Conservation (phyloP, 2,888 invertebrate genomes). For the Pogonocherus hispidulus region DNA sequence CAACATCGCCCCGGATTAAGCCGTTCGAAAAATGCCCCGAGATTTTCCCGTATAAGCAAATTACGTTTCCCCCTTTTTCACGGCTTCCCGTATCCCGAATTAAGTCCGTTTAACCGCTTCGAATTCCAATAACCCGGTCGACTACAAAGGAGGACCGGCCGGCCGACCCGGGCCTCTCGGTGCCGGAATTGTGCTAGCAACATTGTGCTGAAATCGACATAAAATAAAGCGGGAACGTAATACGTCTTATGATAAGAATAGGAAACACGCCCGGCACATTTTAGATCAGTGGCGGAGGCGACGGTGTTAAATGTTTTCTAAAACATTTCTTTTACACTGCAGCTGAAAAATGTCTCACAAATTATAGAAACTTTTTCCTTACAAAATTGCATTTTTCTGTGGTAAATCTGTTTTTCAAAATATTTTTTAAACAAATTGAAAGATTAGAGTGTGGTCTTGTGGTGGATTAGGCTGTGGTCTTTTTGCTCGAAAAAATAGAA, state of each 20-base stretch:
- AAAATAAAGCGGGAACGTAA: constrained; percentile 61
- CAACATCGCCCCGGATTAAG: not conserved
- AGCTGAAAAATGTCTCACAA: too few species aligned
- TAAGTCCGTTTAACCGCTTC: constrained; percentile 49
- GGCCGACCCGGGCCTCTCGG: constrained; percentile 33
- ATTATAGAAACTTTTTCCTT: too few species aligned
- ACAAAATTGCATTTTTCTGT: too few species aligned
- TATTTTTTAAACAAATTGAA: too few species aligned
- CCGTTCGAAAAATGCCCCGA: not conserved
- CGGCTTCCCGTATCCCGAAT: constrained; percentile 36
- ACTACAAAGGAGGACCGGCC: constrained; percentile 44
- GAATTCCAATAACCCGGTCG: constrained; percentile 47
- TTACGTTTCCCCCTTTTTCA: constrained; percentile 18
- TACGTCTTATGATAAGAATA: constrained; percentile 62
- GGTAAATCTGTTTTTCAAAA: too few species aligned
- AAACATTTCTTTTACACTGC: too few species aligned
- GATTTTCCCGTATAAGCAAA: constrained; percentile 31
- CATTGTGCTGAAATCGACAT: constrained; percentile 65
- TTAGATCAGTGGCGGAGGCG: constrained; percentile 17
- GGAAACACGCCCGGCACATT: constrained; percentile 57
- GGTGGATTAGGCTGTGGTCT: too few species aligned
- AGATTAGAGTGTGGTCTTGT: too few species aligned
- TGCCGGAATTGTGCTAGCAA: constrained; percentile 51
- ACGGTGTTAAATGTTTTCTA: too few species aligned
- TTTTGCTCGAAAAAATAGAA: too few species aligned